Evolutionary conservation across 2,797 vertebrate genomes (phyloP).

Genomic region (Apodemus agrarius): DNA sequence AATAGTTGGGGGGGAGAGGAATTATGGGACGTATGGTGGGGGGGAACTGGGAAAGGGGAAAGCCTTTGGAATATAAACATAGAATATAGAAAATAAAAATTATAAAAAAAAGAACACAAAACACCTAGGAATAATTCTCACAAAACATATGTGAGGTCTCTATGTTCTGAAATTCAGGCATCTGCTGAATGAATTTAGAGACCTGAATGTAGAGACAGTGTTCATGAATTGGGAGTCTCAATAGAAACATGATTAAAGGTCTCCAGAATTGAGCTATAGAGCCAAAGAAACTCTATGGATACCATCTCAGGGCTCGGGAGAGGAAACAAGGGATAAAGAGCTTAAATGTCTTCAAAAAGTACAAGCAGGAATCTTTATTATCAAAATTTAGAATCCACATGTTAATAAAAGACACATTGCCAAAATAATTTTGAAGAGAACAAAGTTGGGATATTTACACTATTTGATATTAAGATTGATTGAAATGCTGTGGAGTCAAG

Average conservation of each 20-base stretch:
- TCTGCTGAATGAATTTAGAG: slow-evolving; percentile 7
- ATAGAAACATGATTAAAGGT: not conserved
- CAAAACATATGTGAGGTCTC: not conserved
- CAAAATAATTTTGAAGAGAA: slow-evolving; percentile 41
- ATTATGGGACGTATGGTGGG: no score
- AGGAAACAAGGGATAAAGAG: not conserved
- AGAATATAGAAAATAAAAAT: no score
- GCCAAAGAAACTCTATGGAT: not conserved
- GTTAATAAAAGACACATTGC: not conserved
- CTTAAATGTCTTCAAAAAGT: not conserved
- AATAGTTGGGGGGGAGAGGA: no score
- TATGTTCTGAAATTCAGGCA: not conserved
- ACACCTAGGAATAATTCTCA: slow-evolving; percentile 3
- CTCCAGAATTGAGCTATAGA: not conserved
- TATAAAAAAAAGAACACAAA: no score
- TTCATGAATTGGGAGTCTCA: not conserved
- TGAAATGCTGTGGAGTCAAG: not conserved
- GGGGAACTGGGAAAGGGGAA: no score
- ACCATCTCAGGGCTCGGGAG: not conserved
- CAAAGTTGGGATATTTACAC: not conserved
- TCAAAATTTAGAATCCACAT: slow-evolving; percentile 1
- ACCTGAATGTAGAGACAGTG: not conserved
- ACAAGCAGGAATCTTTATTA: not conserved
- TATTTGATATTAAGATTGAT: slow-evolving; percentile 3
- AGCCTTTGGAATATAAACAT: no score